Evolutionary conservation across 2,113 vertebrate species (phyloP).

Genomic region (Hiodon alosoides): DNA sequence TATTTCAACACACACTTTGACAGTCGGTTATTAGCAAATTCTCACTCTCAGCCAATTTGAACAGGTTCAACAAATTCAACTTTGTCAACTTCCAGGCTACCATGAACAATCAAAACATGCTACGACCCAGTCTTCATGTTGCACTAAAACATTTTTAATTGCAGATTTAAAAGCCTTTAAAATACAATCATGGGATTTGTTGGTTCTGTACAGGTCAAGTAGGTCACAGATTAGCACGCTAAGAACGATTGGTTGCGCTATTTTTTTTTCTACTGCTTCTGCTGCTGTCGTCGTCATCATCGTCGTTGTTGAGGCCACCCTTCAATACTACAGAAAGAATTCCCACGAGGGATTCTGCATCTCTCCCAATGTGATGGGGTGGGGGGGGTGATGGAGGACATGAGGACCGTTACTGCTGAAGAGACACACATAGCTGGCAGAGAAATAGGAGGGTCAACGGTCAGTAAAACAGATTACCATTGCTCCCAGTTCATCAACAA

Average conservation of each 20-base stretch:
- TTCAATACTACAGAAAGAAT: conserved; percentile 47
- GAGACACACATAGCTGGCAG: conserved; percentile 13
- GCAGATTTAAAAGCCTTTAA: conserved; percentile 28
- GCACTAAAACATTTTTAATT: conserved; percentile 30
- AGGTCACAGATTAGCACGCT: conserved; percentile 18
- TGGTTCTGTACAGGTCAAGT: conserved; percentile 25
- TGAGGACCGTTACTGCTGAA: conserved; percentile 1
- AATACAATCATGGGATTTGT: conserved; percentile 27
- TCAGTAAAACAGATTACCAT: conserved; percentile 38
- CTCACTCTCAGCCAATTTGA: neutral
- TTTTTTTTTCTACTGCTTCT: neutral
- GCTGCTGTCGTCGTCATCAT: conserved; percentile 43
- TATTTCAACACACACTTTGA: too few relatives aligned
- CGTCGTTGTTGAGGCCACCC: conserved; percentile 18
- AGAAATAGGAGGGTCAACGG: conserved; percentile 44
- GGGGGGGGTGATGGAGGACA: neutral
- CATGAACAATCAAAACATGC: neutral
- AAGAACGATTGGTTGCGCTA: conserved; percentile 11
- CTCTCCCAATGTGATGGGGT: conserved; percentile 42
- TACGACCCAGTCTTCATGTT: conserved; percentile 10
- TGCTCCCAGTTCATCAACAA: conserved; percentile 36
- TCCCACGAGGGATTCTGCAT: conserved; percentile 47
- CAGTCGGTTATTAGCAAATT: too few relatives aligned
- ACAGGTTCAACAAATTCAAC: neutral
- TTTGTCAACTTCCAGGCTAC: neutral